phyloP scores from a whole-genome alignment of 2,113 vertebrate genomes.

The Oenanthe oenanthe region DNA sequence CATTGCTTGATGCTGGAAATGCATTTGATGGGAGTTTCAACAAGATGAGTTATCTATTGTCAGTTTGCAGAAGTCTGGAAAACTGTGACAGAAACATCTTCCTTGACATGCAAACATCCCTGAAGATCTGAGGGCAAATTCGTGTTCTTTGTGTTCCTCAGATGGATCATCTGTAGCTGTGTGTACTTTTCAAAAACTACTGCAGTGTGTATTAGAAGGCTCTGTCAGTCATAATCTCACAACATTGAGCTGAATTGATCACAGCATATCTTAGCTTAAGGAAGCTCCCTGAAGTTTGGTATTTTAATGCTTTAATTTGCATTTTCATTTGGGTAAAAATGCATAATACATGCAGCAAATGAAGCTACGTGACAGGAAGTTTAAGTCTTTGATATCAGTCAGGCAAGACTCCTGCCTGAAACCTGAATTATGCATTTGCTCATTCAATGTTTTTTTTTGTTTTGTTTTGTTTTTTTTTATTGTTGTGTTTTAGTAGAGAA shows the following conservation, averaged over 20 bases:
- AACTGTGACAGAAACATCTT: neutral
- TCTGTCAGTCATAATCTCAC: neutral
- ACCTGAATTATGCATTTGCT: neutral
- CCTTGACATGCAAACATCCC: neutral
- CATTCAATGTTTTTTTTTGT: neutral
- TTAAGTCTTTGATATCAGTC: neutral
- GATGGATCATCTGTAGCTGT: neutral
- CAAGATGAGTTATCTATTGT: neutral
- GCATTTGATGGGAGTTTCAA: neutral
- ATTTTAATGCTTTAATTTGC: conserved; percentile 22
- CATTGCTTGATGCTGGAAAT: neutral
- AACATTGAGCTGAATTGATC: neutral
- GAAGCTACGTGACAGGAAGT: neutral
- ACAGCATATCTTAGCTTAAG: neutral
- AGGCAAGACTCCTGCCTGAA: neutral
- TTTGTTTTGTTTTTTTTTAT: neutral
- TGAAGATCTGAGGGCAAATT: neutral
- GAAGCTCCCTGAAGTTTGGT: neutral
- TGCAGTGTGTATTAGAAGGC: neutral
- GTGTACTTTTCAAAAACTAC: neutral
- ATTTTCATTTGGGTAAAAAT: neutral
- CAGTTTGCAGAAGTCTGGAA: neutral
- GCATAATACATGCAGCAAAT: neutral
- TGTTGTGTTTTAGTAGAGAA: neutral
- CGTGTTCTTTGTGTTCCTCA: neutral